Evolutionary conservation across 2,888 invertebrate species (phyloP).

Genomic region (Gibbula magus): DNA sequence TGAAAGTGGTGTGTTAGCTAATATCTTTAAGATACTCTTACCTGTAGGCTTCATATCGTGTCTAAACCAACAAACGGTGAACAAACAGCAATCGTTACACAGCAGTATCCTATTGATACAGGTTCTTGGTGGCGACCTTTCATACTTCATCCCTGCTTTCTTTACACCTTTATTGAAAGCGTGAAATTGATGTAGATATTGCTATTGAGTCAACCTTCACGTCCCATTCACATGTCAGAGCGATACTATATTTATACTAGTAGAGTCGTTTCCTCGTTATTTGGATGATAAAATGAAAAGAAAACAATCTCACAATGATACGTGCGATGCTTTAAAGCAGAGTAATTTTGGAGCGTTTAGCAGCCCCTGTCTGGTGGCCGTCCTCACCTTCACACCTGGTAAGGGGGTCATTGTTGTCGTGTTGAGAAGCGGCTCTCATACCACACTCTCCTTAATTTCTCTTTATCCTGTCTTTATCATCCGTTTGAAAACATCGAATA

Average conservation of each 20-base stretch:
- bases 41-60: background rate
- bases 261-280: conserved; percentile 25
- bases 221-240: conserved; percentile 22
- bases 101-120: background rate
- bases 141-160: background rate
- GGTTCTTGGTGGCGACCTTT: background rate
- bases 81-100: conserved; percentile 2
- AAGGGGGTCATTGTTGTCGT: background rate
- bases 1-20: background rate
- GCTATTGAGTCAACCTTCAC: background rate
- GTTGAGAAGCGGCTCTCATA: background rate
- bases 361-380: conserved; percentile 1
- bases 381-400: conserved; percentile 18
- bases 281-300: conserved; percentile 26
- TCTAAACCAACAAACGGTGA: background rate
- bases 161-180: conserved; percentile 2
- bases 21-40: background rate
- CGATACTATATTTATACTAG: conserved; percentile 25
- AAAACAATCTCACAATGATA: conserved; percentile 30
- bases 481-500: conserved; percentile 19
- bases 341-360: conserved; percentile 26
- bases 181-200: conserved; percentile 28
- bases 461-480: conserved; percentile 10
- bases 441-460: conserved; percentile 19
- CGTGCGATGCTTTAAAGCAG: background rate